phyloP scores from a whole-genome alignment of 2,113 vertebrate species.

The Clarias gariepinus region DNA sequence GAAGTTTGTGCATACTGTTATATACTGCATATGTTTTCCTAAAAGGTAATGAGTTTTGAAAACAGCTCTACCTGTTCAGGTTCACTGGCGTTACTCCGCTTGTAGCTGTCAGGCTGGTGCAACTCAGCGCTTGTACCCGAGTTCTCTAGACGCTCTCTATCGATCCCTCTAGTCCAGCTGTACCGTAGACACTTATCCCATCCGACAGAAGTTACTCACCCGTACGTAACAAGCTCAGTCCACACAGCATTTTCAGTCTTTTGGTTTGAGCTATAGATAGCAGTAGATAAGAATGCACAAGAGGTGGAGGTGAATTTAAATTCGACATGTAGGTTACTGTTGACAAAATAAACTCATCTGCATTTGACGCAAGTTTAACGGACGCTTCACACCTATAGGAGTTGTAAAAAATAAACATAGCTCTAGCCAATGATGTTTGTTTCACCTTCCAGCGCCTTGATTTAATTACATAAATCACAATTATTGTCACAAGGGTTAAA shows the following conservation, averaged over 20 bases:
- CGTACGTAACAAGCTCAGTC: conserved; percentile 79
- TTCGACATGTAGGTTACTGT: neutral
- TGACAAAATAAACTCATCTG: neutral
- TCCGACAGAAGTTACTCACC: conserved; percentile 80
- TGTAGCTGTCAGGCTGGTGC: conserved; percentile 54
- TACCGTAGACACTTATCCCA: conserved; percentile 74
- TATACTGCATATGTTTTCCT: neutral
- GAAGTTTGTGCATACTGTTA: neutral
- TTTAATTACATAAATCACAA: neutral
- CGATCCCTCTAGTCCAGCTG: conserved; percentile 70
- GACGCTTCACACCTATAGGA: neutral
- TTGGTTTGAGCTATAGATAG: conserved; percentile 75
- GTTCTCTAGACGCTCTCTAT: conserved; percentile 72
- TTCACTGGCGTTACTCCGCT: conserved; percentile 22
- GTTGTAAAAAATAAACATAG: neutral
- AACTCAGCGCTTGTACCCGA: conserved; percentile 42
- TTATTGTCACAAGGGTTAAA: neutral
- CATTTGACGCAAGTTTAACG: neutral
- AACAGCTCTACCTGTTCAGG: conserved; percentile 37
- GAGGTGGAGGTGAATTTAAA: neutral
- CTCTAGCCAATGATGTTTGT: neutral
- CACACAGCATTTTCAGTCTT: conserved; percentile 70
- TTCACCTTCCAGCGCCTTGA: neutral
- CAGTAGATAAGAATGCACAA: conserved; percentile 41
- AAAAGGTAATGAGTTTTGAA: neutral